Evolutionary conservation across 1,140 invertebrate genomes (phyloP), one percentile per base, ranked within the genome.

Genomic region (Coenobita brevimanus): DNA sequence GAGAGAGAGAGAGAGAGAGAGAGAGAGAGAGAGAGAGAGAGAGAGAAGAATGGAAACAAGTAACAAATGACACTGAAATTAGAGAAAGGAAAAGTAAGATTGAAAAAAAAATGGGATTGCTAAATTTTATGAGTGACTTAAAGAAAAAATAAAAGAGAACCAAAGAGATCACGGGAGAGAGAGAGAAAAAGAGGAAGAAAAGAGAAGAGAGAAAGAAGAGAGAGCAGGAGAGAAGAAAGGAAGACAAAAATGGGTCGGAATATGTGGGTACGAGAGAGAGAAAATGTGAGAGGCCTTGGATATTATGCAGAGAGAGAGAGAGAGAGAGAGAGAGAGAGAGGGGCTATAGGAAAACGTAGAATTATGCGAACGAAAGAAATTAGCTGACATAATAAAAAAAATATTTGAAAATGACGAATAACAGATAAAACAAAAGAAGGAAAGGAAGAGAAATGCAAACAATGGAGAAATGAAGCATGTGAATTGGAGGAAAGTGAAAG

Each of bases 151-250:
- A 33, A 33, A 8, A 27, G 24, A 71, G 24, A 71, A 38, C 36
- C 10, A 27, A 17, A 71, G 24, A 33, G 67, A 71, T 10, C 13
- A 38, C 36, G 24, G n/a, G 67, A 71, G 24, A 71, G 27, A 71
- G 27, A 69, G 2, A n/a, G n/a, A n/a, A n/a, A n/a, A n/a, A 69
- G 67, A 71, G n/a, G 30, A 71, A 21, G 41, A 33, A 33, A 33
- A 71, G 30, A 33, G 1, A 33, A 33, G 21, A 38, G 30, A 33
- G 41, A 21, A 71, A 13, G 17, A 38, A 24, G 24, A 71, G 67
- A 71, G 67, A 71, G 67, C 36, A 38, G 41, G 67, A 71, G 67
- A 71, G 24, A 33, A n/a, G n/a, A n/a, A 57, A n/a, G n/a, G 67
- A 71, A 33, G 36, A 33, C 27, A 33, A 67, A 33, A 71, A 21